phyloP scores from a whole-genome alignment of 1,140 invertebrate genomes.

The Eurosta solidaginis region DNA sequence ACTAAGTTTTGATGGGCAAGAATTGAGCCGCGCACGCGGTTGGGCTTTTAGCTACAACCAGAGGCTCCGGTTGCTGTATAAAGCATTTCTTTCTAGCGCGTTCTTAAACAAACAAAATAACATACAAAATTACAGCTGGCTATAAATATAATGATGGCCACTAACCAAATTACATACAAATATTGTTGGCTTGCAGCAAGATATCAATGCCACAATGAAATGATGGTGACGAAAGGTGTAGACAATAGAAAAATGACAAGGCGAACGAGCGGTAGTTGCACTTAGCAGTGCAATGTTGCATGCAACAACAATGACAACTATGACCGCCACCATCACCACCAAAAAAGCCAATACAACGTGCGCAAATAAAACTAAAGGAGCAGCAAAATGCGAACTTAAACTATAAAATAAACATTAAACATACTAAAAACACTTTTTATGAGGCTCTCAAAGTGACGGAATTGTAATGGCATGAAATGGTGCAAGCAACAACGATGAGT shows the following conservation, averaged over 20 bases:
- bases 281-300: constrained; percentile 19
- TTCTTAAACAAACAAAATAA: no score
- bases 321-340: neutral
- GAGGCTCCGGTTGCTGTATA: no score
- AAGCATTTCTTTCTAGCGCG: no score
- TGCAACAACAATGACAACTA: neutral
- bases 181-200: neutral
- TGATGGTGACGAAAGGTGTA: neutral
- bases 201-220: neutral
- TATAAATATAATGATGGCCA: no score
- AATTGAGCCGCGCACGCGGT: no score
- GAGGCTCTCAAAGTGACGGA: constrained; percentile 46
- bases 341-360: neutral
- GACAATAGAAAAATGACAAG: neutral
- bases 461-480: constrained; percentile 21
- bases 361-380: constrained; percentile 55
- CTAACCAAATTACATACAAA: constrained; percentile 4
- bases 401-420: constrained; percentile 59
- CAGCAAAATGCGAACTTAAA: constrained; percentile 59
- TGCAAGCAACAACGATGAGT: constrained; percentile 12
- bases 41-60: no score
- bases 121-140: no score
- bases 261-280: no score
- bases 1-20: no score
- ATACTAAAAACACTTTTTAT: constrained; percentile 58